These are phyloP conservation scores for Epizoanthus illoricatus DNA, from an alignment of 92 coral and sea anemone genomes.

Conservation along the genomic window DNA sequence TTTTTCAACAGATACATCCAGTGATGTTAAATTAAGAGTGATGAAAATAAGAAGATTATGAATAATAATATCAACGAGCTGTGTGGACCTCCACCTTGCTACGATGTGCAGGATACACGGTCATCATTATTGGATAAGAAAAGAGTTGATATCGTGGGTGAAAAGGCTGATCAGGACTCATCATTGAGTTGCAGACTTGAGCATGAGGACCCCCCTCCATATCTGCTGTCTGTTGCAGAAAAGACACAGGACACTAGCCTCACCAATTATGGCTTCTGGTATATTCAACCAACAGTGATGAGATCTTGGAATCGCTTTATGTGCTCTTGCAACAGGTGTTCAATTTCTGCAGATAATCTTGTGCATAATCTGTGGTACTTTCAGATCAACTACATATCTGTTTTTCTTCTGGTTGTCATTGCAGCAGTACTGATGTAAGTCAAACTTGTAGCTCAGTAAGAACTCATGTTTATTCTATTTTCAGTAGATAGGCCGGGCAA, in stretches of 20 bases:
- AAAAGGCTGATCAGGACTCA: not conserved
- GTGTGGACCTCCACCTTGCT: constrained; percentile 22
- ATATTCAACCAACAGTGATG: constrained; percentile 25
- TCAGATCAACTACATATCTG: constrained; percentile 39
- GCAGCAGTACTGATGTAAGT: constrained; percentile 28
- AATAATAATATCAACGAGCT: not conserved
- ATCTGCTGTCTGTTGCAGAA: not conserved
- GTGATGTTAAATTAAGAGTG: not conserved
- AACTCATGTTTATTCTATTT: not conserved
- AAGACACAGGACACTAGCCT: not conserved
- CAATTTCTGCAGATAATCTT: constrained; percentile 31
- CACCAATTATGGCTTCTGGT: not conserved
- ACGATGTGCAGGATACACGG: not conserved
- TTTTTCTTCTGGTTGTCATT: constrained; percentile 12
- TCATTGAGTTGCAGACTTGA: not conserved
- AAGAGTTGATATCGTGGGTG: no score
- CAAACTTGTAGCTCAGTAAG: not conserved
- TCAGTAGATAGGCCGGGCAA: no score
- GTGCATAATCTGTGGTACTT: constrained; percentile 34
- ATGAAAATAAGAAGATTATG: not conserved
- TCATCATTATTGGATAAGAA: not conserved
- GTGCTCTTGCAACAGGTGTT: constrained; percentile 26
- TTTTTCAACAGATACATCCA: not conserved
- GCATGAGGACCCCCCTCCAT: constrained; percentile 2
- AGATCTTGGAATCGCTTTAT: constrained; percentile 35